phyloP scores from a whole-genome alignment of 2,113 vertebrate genomes.

The Cyanocitta stelleri region DNA sequence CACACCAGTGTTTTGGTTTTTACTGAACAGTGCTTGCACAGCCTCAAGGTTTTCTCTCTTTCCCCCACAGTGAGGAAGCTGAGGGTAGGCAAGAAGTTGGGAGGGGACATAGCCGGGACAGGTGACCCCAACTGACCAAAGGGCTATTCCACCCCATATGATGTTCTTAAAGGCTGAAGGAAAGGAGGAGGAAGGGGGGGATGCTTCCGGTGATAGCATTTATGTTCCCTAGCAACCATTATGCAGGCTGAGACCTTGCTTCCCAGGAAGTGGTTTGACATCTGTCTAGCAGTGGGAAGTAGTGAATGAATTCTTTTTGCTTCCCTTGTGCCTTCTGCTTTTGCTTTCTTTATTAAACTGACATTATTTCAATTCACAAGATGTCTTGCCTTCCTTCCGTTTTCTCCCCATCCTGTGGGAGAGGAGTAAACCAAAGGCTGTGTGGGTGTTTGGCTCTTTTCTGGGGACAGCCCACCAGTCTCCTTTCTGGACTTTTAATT shows the following conservation, averaged over 20 bases:
- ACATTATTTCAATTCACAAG: neutral
- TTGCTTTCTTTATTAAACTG: neutral
- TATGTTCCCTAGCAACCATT: neutral
- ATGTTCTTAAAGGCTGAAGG: neutral
- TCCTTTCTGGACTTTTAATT: neutral
- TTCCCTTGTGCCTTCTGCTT: neutral
- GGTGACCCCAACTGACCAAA: neutral
- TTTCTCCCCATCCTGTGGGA: neutral
- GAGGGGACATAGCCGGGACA: neutral
- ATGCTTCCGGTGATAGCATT: neutral
- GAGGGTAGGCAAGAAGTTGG: neutral
- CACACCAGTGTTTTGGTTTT: neutral
- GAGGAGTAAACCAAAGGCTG: neutral
- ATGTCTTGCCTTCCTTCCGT: rapidly evolving
- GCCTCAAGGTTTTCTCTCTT: neutral
- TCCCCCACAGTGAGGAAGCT: neutral
- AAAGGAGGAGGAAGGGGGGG: neutral
- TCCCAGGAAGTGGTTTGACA: neutral
- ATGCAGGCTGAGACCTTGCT: neutral
- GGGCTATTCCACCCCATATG: neutral
- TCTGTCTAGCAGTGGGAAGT: neutral
- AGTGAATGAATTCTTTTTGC: neutral
- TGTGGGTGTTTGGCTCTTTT: neutral
- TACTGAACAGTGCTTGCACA: neutral
- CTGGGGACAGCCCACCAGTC: neutral